These are phyloP conservation scores for Protomyctophum bolini DNA, from an alignment of 2,113 vertebrate genomes.

Conservation along the genomic window DNA sequence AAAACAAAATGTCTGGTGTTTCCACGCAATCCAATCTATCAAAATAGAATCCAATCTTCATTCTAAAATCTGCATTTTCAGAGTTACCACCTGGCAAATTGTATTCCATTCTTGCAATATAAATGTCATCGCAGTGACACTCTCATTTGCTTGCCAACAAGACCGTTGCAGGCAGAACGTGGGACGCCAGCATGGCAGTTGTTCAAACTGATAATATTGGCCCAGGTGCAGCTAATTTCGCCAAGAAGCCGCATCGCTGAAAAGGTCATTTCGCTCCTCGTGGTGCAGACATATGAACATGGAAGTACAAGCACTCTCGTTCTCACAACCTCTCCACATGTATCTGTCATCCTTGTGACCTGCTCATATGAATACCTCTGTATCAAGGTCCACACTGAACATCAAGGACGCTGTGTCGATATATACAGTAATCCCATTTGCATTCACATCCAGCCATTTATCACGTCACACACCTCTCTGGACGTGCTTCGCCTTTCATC, in stretches of 20 bases:
- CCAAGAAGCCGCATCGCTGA: conserved; percentile 21
- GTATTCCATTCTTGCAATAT: conserved; percentile 49
- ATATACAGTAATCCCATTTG: background rate
- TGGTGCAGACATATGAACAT: background rate
- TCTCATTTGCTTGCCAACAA: conserved; percentile 57
- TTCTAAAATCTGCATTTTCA: conserved; percentile 48
- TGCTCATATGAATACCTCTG: background rate
- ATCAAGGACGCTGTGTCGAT: background rate
- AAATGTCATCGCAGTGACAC: conserved; percentile 50
- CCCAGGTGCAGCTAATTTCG: conserved; percentile 49
- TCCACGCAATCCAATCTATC: too few species aligned
- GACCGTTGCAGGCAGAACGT: conserved; percentile 37
- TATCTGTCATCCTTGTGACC: too few species aligned
- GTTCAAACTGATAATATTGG: conserved; percentile 49
- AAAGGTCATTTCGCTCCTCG: conserved; percentile 1
- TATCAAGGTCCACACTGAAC: background rate
- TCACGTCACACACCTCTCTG: background rate
- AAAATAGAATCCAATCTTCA: conserved; percentile 42
- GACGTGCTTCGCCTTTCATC: background rate
- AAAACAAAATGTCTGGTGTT: conserved; percentile 26
- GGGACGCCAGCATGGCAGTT: conserved; percentile 48
- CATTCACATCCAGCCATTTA: background rate
- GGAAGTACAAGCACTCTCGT: background rate
- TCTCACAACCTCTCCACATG: background rate
- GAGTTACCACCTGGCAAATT: conserved; percentile 50